These are phyloP conservation scores for Nannospalax galili DNA, from an alignment of 2,113 vertebrate species.

Conservation along the genomic window DNA sequence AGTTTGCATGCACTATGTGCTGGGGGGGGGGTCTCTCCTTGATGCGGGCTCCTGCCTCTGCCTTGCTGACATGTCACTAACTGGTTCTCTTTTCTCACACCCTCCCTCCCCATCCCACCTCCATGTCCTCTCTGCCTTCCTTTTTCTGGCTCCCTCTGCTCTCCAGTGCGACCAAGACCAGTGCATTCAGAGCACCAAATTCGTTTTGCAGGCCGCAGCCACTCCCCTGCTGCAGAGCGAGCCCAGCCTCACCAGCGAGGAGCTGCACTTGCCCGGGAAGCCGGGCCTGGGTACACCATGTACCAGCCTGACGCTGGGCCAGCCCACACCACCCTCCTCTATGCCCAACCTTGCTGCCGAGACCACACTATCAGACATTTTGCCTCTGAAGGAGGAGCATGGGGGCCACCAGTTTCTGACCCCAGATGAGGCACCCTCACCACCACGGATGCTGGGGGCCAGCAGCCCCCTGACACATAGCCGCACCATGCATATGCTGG, in stretches of 20 bases:
- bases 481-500: slow-evolving; percentile 93
- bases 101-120: slow-evolving; percentile 57
- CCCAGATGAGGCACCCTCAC: slow-evolving; percentile 94
- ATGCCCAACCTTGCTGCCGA: slow-evolving; percentile 94
- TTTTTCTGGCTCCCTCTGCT: slow-evolving; percentile 78
- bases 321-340: slow-evolving; percentile 96
- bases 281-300: slow-evolving; percentile 91
- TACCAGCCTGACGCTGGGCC: slow-evolving; percentile 91
- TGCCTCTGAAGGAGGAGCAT: slow-evolving; percentile 90
- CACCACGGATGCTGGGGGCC: slow-evolving; percentile 92
- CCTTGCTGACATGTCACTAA: slow-evolving; percentile 87
- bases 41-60: slow-evolving; percentile 52
- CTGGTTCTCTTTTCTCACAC: slow-evolving; percentile 83
- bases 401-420: slow-evolving; percentile 95
- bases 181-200: slow-evolving; percentile 99
- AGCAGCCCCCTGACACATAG: slow-evolving; percentile 92
- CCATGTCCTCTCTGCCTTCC: neutral
- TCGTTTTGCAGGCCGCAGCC: slow-evolving; percentile 98
- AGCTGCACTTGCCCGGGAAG: slow-evolving; percentile 89
- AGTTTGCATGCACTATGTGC: neutral
- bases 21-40: neutral
- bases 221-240: slow-evolving; percentile 96
- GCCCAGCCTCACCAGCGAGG: slow-evolving; percentile 92
- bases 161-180: slow-evolving; percentile 98
- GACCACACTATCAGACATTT: slow-evolving; percentile 88